Evolutionary conservation across 2,888 invertebrate genomes (phyloP), one percentile per base, ranked within the genome.

Genomic region (Portevinia maculata): DNA sequence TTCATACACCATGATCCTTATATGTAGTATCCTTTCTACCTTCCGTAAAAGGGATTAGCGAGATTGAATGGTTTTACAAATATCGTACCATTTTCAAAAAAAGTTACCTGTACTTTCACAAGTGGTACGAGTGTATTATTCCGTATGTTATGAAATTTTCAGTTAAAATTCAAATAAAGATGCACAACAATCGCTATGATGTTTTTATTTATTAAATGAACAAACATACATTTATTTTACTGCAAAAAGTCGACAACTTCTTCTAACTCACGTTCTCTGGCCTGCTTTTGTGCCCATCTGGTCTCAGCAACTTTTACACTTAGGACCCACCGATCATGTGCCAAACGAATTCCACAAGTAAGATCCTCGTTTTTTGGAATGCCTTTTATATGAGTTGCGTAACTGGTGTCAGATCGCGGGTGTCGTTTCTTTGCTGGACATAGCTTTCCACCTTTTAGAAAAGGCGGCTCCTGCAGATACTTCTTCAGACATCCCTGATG

Each of bases 221-320:
- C 19, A 50, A 9, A 52, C 8, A 17, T 13, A 34, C 48, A 50
- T 50, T 13, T 28, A 41, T 41, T 55, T 88, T 88, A 93, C 86
- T 93, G 91, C 84, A 94, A 92, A 89, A 95, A 95, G 86, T 95
- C 95, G 1, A 93, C 92, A 7, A 95, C 95, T 90, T 96, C 95
- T 50, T 94, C 94, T 15, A 96, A 90, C 88, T 96, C 95, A 79
- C 95, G 90, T 85, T 93, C 92, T 67, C 94, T 92, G 1, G 95
- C 95, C 88, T 96, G 94, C 87, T 95, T 93, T 87, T 95, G 95
- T 1, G 95, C 95, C 95, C 95, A 95, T 53, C 95, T 92, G 53
- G 93, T 93, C 89, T 95, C 95, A 0, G 94, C 94, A 32, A 95
- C 90, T 87, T 93, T 93, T 24, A 95, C 93, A 59, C 93, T 92